These are phyloP conservation scores for Festucalex cinctus DNA, from an alignment of 2,113 vertebrate genomes.

Conservation along the genomic window DNA sequence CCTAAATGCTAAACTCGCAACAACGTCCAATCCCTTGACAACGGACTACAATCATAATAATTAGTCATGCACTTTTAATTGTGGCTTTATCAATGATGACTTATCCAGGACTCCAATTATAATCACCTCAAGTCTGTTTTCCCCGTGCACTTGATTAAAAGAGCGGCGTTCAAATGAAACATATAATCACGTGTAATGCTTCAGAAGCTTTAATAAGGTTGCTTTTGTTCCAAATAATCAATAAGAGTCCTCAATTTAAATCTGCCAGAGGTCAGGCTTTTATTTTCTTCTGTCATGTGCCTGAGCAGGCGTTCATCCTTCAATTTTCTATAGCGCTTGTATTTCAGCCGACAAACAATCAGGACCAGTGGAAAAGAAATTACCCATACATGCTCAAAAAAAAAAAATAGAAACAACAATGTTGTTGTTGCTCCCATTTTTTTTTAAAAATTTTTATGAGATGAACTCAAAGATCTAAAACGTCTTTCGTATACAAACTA, in stretches of 20 bases:
- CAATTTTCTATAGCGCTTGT: too few relatives aligned
- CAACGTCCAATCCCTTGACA: neutral
- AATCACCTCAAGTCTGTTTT: neutral
- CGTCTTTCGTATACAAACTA: too few relatives aligned
- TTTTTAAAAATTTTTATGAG: too few relatives aligned
- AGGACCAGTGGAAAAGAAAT: too few relatives aligned
- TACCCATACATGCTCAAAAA: too few relatives aligned
- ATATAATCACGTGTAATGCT: neutral
- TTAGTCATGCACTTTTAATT: neutral
- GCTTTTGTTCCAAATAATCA: neutral
- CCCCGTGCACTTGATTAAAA: neutral
- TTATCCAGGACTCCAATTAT: neutral
- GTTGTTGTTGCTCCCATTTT: too few relatives aligned
- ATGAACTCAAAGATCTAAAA: too few relatives aligned
- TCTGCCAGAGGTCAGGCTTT: neutral
- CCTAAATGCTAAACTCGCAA: neutral
- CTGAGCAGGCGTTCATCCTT: neutral
- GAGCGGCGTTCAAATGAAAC: neutral
- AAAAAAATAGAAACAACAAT: too few relatives aligned
- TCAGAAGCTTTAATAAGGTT: neutral
- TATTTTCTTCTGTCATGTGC: neutral
- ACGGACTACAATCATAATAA: neutral
- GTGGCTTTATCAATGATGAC: neutral
- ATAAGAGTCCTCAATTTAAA: neutral
- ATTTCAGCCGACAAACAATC: too few relatives aligned